Base-by-base conservation (phyloP, 2,797 vertebrate species). In the Heteromormyrus szaboi region DNA sequence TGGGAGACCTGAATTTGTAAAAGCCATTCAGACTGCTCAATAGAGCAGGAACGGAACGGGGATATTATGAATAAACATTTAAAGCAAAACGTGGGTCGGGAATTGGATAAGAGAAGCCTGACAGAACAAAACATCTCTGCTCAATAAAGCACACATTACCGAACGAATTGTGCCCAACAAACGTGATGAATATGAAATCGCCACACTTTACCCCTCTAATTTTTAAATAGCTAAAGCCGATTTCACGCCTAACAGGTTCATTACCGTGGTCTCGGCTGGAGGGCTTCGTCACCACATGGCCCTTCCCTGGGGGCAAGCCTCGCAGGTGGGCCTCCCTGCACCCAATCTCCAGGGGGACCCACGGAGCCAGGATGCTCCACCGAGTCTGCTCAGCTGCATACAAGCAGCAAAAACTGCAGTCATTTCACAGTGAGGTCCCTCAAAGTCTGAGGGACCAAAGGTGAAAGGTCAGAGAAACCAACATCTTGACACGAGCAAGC, bases 211-310 rank as follows among this genome's bases (percentile, higher is more conserved):
- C 2, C 85, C 25, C 51, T 17, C 46, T 56, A 41, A 86, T 91
- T 90, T 81, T 87, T 93, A 94, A 93, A 95, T 95, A 93, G 91
- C 90, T 93, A 94, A 95, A 96, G 95, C 95, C 94, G 95, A 96
- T 96, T 96, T 96, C 95, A 96, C 95, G 94, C 93, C 93, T 96
- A 96, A 95, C 94, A 92, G 93, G 93, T 95, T 96, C 94, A 96
- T 96, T 95, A 96, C 92, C 90, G 91, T 89, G 90, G 94, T 93
- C 94, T 94, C 92, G 94, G 94, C 94, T 91, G 88, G 93, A 93
- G 90, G 88, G 89, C 89, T 88, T 88, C 90, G 76, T 89, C 92
- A 92, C 9, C 94, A 94, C 95, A 95, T 95, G 93, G 95, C 89
- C 92, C 93, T 92, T 90, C 91, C 88, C 94, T 11, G 93, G 93